Conservation (phyloP, 2,113 vertebrate genomes). For the Petrocephalus microphthalmus region DNA sequence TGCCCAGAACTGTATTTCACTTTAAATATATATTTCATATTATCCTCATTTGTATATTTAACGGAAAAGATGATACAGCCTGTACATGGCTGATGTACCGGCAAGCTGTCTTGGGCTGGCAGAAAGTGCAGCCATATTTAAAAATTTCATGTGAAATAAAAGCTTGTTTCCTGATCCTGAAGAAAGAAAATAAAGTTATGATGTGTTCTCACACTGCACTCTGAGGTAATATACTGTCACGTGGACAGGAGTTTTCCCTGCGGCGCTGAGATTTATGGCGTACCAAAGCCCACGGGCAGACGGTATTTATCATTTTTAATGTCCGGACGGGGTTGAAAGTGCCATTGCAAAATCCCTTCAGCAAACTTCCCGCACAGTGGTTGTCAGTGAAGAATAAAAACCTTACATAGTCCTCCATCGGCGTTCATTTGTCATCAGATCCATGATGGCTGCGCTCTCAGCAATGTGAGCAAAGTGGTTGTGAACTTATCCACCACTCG, state of each 20-base stretch:
- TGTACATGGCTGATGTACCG: neutral
- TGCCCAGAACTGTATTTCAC: neutral
- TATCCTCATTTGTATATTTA: neutral
- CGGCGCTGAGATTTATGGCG: neutral
- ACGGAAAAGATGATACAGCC: neutral
- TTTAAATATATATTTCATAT: neutral
- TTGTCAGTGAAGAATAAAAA: neutral
- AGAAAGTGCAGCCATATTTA: neutral
- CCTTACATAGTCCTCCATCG: neutral
- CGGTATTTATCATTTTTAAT: neutral
- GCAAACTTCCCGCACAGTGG: neutral
- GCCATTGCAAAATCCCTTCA: conserved; percentile 2
- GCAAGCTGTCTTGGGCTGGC: neutral
- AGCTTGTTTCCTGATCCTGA: neutral
- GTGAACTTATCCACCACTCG: neutral
- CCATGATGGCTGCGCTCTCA: neutral
- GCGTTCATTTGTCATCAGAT: neutral
- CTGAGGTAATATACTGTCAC: neutral
- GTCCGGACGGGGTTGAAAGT: neutral
- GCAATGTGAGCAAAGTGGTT: neutral
- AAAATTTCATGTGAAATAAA: neutral
- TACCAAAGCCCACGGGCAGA: neutral
- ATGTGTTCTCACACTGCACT: neutral
- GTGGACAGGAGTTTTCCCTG: neutral
- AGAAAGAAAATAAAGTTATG: neutral